Evolutionary conservation across 2,888 invertebrate genomes (phyloP), one percentile per base, ranked within the genome.

Genomic region (Drepanosiphum platanoidis): DNA sequence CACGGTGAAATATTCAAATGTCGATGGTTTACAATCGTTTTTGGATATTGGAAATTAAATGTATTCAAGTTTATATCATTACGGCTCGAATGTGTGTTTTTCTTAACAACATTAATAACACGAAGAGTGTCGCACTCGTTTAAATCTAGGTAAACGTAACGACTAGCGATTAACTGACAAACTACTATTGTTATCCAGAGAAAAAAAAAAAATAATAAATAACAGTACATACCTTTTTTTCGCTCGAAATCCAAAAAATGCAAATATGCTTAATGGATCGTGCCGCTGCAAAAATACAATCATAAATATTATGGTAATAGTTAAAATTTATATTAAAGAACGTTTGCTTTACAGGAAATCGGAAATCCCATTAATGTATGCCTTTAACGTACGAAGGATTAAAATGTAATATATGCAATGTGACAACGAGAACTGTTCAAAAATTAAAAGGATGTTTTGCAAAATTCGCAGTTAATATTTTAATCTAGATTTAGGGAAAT

Each of bases 381-480:
- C 52, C 52, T 80, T 70, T 36, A 36, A 70, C 52, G 70, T 80
- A 18, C 46, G 9, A 9, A 27, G 66, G 66, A 68, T 79, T 79
- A 79, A 46, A 71, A 58, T 30, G 27, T 58, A 58, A 58, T 61
- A 58, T 39, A 68, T 70, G 34, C 71, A 36, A 39, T 71, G 81
- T 39, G 71, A 81, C 80, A 70, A 80, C 81, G 81, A 71, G 71
- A 80, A 80, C 70, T 71, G 71, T 81, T 61, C 71, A 61, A 39
- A 61, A 71, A 61, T 71, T 71, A 81, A 81, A 81, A 81, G 34
- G 34, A 84, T 34, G 77, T 66, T 74, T 74, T 66, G 34, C 64
- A 74, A 83, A 68, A 58, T 77, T 84, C 30, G 15, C 84, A 46
- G 66, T 84, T 84, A 84, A 84, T 84, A 84, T 84, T 84, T 84